These are phyloP conservation scores for Odocoileus virginianus DNA, from an alignment of 2,113 vertebrate genomes.

Conservation along the genomic window DNA sequence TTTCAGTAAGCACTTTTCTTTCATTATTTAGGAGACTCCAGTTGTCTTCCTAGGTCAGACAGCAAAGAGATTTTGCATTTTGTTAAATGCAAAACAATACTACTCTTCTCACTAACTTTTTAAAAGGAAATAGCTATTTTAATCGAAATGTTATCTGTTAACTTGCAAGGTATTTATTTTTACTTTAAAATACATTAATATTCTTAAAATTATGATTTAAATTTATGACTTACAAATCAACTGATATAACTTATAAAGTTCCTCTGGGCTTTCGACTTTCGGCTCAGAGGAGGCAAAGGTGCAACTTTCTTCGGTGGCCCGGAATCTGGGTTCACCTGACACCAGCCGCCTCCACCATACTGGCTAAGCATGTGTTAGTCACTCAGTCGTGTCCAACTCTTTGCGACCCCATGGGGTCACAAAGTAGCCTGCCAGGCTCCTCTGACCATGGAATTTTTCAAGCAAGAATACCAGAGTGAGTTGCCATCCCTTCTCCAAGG, in stretches of 20 bases:
- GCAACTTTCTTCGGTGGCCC: neutral
- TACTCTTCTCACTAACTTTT: neutral
- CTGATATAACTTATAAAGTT: neutral
- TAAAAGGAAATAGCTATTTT: neutral
- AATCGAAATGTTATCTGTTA: neutral
- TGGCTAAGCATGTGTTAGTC: neutral
- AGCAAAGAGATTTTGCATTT: slow-evolving; percentile 15
- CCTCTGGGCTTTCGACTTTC: neutral
- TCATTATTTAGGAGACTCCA: neutral
- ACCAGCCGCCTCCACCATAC: neutral
- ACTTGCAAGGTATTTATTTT: neutral
- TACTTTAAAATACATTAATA: neutral
- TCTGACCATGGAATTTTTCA: neutral
- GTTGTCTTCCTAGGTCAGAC: neutral
- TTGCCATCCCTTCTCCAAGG: neutral
- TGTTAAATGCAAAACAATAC: neutral
- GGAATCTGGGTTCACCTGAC: neutral
- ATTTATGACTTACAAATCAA: neutral
- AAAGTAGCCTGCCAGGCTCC: neutral
- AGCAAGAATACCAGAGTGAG: neutral
- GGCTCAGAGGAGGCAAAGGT: neutral
- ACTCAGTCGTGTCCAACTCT: neutral
- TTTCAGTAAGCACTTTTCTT: neutral
- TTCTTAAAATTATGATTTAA: neutral
- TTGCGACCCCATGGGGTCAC: neutral